Conservation (phyloP, 2,797 vertebrate species). For the Melanotaenia nigrans region DNA sequence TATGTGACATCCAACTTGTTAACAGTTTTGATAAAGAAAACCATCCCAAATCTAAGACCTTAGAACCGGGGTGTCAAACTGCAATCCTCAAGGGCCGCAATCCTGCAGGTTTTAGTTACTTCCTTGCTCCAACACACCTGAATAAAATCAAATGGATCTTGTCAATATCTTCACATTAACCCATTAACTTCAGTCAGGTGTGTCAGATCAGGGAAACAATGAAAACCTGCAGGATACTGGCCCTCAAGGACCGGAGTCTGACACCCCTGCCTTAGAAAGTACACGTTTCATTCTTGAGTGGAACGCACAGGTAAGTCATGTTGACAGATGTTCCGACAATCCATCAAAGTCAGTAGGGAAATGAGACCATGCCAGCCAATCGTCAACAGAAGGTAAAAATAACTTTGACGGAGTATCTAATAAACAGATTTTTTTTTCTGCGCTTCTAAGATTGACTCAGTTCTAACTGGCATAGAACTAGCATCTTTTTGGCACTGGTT, state of each 20-base stretch:
- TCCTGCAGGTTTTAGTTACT: no score
- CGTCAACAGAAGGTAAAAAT: not conserved
- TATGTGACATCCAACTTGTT: not conserved
- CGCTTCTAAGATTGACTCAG: not conserved
- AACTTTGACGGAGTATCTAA: not conserved
- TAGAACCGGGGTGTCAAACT: no score
- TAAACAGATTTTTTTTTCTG: not conserved
- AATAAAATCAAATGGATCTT: no score
- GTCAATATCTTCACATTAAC: no score
- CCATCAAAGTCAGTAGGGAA: not conserved
- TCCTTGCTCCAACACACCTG: no score
- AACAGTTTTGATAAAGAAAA: conserved; percentile 6
- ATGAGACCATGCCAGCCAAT: not conserved
- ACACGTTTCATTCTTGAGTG: not conserved
- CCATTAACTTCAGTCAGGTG: no score
- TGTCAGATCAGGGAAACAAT: no score
- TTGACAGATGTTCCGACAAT: not conserved
- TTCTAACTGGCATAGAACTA: not conserved
- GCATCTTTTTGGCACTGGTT: not conserved
- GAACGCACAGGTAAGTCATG: not conserved
- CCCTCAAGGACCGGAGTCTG: no score
- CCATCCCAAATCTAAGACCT: not conserved
- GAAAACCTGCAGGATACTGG: no score
- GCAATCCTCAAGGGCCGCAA: no score
- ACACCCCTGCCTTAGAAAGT: not conserved